These are phyloP conservation scores for Patiria miniata DNA, from an alignment of 35 echinoderm and acorn worm genomes.

Conservation along the genomic window DNA sequence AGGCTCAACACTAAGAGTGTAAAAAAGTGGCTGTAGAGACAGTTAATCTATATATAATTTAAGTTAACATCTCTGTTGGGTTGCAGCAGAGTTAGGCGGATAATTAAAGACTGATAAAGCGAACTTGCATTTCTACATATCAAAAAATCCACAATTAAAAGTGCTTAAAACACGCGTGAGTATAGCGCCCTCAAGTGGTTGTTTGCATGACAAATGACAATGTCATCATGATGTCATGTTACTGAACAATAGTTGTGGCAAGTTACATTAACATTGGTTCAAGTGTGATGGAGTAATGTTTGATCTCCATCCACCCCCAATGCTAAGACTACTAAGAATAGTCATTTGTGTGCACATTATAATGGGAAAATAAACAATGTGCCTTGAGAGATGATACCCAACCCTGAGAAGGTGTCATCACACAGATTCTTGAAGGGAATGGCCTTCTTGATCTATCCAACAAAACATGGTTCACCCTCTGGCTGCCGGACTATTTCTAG, in stretches of 20 bases:
- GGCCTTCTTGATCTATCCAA: no score
- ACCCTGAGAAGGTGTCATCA: no score
- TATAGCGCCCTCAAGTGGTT: background rate
- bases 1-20: background rate
- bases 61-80: background rate
- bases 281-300: background rate
- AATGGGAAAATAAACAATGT: slow-evolving; percentile 2
- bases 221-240: background rate
- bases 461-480: no score
- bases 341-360: background rate
- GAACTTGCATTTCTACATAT: background rate
- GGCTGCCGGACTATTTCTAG: no score
- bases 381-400: no score
- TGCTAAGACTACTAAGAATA: background rate
- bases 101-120: background rate
- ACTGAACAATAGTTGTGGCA: background rate
- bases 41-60: background rate
- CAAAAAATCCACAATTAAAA: background rate
- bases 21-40: background rate
- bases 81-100: background rate
- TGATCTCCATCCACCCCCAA: background rate
- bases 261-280: background rate
- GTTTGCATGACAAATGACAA: background rate
- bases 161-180: background rate
- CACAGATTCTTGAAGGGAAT: no score